Evolutionary conservation across 1,140 invertebrate genomes (phyloP).

Genomic region (Lepidurus couesii): DNA sequence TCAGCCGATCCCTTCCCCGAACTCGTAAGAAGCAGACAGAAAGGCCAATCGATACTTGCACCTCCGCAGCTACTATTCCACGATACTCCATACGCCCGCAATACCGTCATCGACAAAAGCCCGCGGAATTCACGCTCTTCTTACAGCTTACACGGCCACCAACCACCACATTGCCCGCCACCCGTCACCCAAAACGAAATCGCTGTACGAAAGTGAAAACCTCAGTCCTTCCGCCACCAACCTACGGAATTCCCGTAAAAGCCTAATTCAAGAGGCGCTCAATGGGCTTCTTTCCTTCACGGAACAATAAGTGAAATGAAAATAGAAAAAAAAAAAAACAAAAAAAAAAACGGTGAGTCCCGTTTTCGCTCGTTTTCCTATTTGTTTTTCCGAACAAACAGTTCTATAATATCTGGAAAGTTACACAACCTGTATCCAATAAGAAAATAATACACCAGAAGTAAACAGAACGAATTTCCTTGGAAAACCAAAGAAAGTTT

Average conservation of each 20-base stretch:
- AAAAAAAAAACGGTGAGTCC: too few relatives aligned
- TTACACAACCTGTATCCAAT: too few relatives aligned
- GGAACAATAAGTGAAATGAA: too few relatives aligned
- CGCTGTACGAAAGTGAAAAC: background rate
- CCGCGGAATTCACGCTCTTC: background rate
- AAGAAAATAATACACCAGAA: too few relatives aligned
- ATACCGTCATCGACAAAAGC: background rate
- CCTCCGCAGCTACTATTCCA: background rate
- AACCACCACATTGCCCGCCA: background rate
- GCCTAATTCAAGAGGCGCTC: background rate
- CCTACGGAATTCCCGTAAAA: slow-evolving; percentile 15
- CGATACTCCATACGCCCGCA: background rate
- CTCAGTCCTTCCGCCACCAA: background rate
- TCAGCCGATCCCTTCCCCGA: slow-evolving; percentile 25
- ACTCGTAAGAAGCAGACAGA: slow-evolving; percentile 17
- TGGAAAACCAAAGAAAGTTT: background rate
- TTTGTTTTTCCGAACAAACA: too few relatives aligned
- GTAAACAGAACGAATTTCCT: background rate
- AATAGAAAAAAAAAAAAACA: too few relatives aligned
- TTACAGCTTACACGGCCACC: slow-evolving; percentile 4
- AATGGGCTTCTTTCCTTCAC: background rate
- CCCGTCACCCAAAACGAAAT: background rate
- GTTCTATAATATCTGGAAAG: too few relatives aligned
- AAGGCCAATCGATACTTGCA: slow-evolving; percentile 21
- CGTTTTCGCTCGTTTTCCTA: too few relatives aligned